Conservation (phyloP, 2,113 vertebrate species). For the Athene noctua region DNA sequence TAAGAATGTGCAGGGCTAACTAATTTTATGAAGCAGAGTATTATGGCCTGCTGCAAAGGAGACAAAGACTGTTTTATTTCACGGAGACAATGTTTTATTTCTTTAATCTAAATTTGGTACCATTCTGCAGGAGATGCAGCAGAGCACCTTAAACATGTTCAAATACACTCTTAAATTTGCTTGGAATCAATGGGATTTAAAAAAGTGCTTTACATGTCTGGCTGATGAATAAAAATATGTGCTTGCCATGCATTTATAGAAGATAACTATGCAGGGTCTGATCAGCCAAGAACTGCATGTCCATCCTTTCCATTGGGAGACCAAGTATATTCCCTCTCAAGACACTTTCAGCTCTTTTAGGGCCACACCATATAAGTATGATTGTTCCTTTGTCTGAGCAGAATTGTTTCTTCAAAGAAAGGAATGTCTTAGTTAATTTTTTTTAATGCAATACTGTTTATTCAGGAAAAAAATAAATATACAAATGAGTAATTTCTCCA, state of each 20-base stretch:
- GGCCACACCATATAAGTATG: accelerated
- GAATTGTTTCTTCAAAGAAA: background rate
- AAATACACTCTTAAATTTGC: background rate
- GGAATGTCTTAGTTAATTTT: background rate
- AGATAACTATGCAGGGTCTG: background rate
- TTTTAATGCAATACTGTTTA: background rate
- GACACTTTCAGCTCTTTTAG: background rate
- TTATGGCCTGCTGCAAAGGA: background rate
- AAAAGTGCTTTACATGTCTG: background rate
- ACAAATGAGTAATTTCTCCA: background rate
- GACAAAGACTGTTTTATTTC: background rate
- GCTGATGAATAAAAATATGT: background rate
- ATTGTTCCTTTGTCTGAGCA: background rate
- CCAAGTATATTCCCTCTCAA: background rate
- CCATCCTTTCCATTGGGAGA: background rate
- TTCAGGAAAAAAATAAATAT: background rate
- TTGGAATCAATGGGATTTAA: background rate
- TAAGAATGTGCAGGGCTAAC: background rate
- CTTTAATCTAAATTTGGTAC: background rate
- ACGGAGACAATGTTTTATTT: background rate
- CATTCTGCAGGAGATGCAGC: background rate
- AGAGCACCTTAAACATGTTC: background rate
- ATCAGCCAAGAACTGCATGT: background rate
- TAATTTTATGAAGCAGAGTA: background rate
- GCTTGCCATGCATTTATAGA: background rate